Evolutionary conservation across 2,797 vertebrate species (phyloP).

Genomic region (Gymnoscopelus microlampas): DNA sequence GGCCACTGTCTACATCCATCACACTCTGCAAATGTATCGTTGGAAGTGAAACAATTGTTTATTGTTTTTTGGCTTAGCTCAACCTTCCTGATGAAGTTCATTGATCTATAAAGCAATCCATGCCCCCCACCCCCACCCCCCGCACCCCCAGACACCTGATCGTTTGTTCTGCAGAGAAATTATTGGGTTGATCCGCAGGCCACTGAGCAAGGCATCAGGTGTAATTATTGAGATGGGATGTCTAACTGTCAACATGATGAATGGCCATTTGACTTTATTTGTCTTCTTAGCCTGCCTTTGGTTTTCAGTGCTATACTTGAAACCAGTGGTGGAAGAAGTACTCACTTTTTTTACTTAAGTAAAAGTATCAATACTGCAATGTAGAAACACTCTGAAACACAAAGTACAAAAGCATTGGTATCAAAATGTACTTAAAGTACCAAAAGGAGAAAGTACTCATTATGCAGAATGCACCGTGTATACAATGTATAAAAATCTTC

Average conservation of each 20-base stretch:
- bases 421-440: too few relatives aligned
- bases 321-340: too few relatives aligned
- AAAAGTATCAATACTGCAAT: too few relatives aligned
- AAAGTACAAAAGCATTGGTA: too few relatives aligned
- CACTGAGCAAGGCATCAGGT: constrained; percentile 49
- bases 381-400: too few relatives aligned
- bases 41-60: constrained; percentile 70
- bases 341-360: too few relatives aligned
- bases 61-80: constrained; percentile 69
- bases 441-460: too few relatives aligned
- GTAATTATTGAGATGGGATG: constrained; percentile 76
- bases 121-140: constrained; percentile 25
- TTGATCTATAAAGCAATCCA: constrained; percentile 68
- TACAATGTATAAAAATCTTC: too few relatives aligned
- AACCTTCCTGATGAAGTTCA: constrained; percentile 71
- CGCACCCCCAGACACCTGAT: constrained; percentile 20
- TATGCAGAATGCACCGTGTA: too few relatives aligned
- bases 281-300: constrained; percentile 59
- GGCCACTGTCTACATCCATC: constrained; percentile 57
- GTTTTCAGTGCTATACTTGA: constrained; percentile 24
- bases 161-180: constrained; percentile 62
- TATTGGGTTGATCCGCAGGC: constrained; percentile 64
- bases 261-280: constrained; percentile 75
- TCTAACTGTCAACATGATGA: constrained; percentile 72
- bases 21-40: constrained; percentile 46